Base-by-base conservation (phyloP, 2,113 vertebrate species). In the Dromiciops gliroides region DNA sequence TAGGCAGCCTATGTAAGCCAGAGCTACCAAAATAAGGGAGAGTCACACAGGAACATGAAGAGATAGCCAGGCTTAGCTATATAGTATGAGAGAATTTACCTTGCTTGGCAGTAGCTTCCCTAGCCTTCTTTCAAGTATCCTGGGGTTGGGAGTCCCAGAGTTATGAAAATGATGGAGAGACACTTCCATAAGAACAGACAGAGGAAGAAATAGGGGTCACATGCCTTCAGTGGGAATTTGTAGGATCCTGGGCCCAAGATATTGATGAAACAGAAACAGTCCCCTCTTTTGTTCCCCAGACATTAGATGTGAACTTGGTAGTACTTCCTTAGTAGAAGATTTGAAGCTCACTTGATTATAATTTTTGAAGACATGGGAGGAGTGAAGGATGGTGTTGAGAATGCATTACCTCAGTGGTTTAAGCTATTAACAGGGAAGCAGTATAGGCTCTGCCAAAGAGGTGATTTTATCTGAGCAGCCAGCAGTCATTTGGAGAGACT, bases 401-500 rank as follows among this genome's bases (percentile, higher is more conserved):
- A 83, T 83, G 67, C 67, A 83, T 83, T 83, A 83, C n/a, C n/a
- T 83, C 67, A 83, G 37, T 83, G n/a, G 67, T 83, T 83, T 83
- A 83, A 83, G 67, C n/a, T 83, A 83, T 83, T 83, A 83, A 83
- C 67, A 83, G n/a, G 67, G 67, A 83, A 67, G n/a, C 37, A 83
- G 37, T 83, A 44, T 44, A 83, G n/a, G 67, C 67, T 83, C 67
- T 83, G 67, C n/a, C 67, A 83, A 83, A n/a, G 67, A 83, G 67
- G 44, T 83, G 67, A 83, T 83, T 83, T 83, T 83, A 83, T 83
- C 67, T 83, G n/a, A 83, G 67, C 67, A 83, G 67, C 67, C 67
- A 83, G 67, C n/a, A 83, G 67, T 83, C 67, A 83, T 83, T 83
- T 83, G 67, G 67, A n/a, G 67, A 83, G 67, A 83, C 67, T 83